Percentiles rank a stretch among this genome's conserved stretches.
Evolutionary conservation across 2,888 invertebrate genomes (phyloP).

Genomic region (Sthenelais limicola): DNA sequence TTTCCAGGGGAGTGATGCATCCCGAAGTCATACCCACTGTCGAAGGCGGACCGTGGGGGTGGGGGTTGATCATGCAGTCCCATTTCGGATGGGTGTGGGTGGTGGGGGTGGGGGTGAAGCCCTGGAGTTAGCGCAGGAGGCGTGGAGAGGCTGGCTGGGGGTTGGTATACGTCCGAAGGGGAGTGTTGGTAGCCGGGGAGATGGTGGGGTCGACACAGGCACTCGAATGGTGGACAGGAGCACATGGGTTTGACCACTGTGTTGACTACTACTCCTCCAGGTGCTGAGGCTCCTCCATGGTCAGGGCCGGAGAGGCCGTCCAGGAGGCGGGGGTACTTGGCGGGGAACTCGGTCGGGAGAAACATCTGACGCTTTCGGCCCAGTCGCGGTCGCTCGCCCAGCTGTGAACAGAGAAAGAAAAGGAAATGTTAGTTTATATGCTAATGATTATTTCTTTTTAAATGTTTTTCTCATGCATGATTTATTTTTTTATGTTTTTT

Average conservation of each 20-base stretch:
- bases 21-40: constrained; percentile 10
- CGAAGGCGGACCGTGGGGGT: neutral
- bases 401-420: too few relatives aligned
- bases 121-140: neutral
- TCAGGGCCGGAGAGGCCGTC: constrained; percentile 3
- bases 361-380: constrained; percentile 14
- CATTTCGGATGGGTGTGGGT: neutral
- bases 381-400: constrained; percentile 21
- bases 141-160: neutral
- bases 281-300: too few relatives aligned
- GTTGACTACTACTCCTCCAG: too few relatives aligned
- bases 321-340: constrained; percentile 28
- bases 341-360: constrained; percentile 8
- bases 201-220: constrained; percentile 29
- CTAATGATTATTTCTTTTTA: too few relatives aligned
- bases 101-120: neutral
- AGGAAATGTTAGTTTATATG: too few relatives aligned
- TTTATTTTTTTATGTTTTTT: too few relatives aligned
- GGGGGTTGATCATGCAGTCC: constrained; percentile 4
- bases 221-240: constrained; percentile 42
- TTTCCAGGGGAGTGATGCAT: too few relatives aligned
- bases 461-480: too few relatives aligned
- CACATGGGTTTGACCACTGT: constrained; percentile 39
- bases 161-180: constrained; percentile 24
- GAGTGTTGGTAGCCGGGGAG: constrained; percentile 17